Base-by-base conservation (phyloP, 2,797 vertebrate species). In the Intellagama lesueurii region DNA sequence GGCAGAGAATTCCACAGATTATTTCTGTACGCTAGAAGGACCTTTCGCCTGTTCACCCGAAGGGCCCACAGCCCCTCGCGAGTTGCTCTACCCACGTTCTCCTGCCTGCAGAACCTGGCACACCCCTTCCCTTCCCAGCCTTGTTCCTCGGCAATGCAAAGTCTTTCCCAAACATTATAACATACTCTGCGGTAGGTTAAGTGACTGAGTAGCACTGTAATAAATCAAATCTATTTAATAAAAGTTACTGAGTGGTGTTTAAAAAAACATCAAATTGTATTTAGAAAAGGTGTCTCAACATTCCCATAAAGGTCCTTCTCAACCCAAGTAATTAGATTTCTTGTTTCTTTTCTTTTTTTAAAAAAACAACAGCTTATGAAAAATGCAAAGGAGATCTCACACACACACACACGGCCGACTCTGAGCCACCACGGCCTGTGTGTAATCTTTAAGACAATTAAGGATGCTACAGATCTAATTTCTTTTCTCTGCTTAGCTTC, bases 401-500 rank as follows among this genome's bases (percentile, higher is more conserved):
- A 28, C 49, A 24, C 52, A 4, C 7, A 1, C 28, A 11, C 14
- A 56, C 52, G 9, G 7, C 5, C 7, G 5, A 9, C 77, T 80
- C 24, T 4, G 86, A 64, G 80, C 83, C 91, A 94, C 90, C 32
- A 47, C 79, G 90, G 90, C 47, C 88, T 35, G 1, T 82, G 92
- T 93, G 93, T 49, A 94, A 96, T 95, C 94, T 94, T 92, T 64
- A 93, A 93, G 92, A 95, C 90, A 94, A 91, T 40, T 40, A 78
- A 52, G 93, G 93, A 93, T 91, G 90, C 91, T 93, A 90, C 92
- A 96, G 96, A 97, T 96, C 93, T 66, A 77, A 87, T 96, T 96
- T 94, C 89, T 95, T 94, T 52, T 80, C 91, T 94, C 91, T 30
- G 89, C 80, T 92, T 94, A 94, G 94, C 96, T 95, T 92, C 7